Base-by-base conservation (phyloP, 2,797 vertebrate genomes). In the Eulemur coronatus region DNA sequence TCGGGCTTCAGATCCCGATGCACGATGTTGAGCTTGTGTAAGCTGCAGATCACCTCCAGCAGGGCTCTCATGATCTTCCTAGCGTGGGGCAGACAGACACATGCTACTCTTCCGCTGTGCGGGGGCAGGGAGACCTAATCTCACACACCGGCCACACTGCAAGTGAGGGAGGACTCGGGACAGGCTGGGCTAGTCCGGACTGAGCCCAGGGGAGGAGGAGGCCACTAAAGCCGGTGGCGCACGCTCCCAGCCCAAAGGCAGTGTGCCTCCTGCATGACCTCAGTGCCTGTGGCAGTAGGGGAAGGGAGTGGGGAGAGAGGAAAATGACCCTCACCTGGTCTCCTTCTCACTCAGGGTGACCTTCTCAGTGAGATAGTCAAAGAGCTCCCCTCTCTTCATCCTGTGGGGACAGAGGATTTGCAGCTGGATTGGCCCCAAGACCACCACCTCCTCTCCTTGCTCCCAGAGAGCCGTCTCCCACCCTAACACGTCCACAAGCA, bases 281-380 rank as follows among this genome's bases (percentile, higher is more conserved):
- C 17, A 2, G 43, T 2, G 26, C 46, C 9, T 12, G 10, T 2
- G 46, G 17, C 65, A 8, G 30, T 15, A 13, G 57, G 9, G n/a
- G 18, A 35, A 10, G 1, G n/a, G 33, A 22, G 18, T 13, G 11
- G 12, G n/a, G 55, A 55, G 30, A 69, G 55, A 57, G 48, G 22
- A 22, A 11, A 5, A 10, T 5, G 17, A 59, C 10, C 59, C 98
- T 98, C 96, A 99, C 99, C 99, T 99, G 96, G 99, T 99, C 98
- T 99, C 99, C 98, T 99, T 99, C 98, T 99, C 99, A 2, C 99
- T 99, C 95, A 99, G 98, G 15, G 99, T 99, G 67, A 99, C 99
- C 97, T 99, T 99, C 98, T 99, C 99, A 0, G 99, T 99, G 97
- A 99, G 99, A 98, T 99, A 99, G 98, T 99, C 99, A 59, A 99